Percentiles rank a stretch among this genome's conserved stretches.
These are phyloP conservation scores for Balanococcus diminutus DNA, from an alignment of 2,888 invertebrate species.

Conservation along the genomic window DNA sequence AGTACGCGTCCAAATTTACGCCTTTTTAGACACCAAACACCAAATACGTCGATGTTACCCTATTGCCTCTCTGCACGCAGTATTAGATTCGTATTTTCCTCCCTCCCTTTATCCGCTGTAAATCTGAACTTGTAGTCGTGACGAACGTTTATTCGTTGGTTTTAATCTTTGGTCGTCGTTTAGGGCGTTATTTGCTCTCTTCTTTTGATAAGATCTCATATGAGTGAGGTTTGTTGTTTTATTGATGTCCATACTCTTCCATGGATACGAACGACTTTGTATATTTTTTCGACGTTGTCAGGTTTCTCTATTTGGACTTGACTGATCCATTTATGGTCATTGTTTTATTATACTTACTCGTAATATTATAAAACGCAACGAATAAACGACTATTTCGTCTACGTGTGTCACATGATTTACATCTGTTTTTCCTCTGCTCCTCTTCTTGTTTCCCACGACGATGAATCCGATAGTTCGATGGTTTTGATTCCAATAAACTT, in stretches of 20 bases:
- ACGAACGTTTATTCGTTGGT: neutral
- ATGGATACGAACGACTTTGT: neutral
- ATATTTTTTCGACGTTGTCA: neutral
- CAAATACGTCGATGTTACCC: too few relatives aligned
- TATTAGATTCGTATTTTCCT: neutral
- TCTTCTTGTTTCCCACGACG: neutral
- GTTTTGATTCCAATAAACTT: too few relatives aligned
- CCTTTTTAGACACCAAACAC: too few relatives aligned
- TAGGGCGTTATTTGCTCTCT: neutral
- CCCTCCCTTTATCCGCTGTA: neutral
- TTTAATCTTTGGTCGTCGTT: neutral
- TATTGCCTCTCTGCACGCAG: too few relatives aligned
- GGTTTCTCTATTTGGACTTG: neutral
- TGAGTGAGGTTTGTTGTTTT: neutral
- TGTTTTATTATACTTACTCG: neutral
- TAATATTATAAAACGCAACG: neutral
- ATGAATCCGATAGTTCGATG: too few relatives aligned
- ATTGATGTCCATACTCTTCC: neutral
- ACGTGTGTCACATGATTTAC: slow-evolving; percentile 16
- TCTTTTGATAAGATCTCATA: neutral
- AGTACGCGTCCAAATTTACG: neutral
- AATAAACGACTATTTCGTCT: slow-evolving; percentile 6
- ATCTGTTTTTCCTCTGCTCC: neutral
- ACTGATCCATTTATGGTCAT: neutral
- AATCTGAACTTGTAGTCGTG: neutral